Evolutionary conservation across 2,797 vertebrate genomes (phyloP).

Genomic region (Clarias platycephalus): DNA sequence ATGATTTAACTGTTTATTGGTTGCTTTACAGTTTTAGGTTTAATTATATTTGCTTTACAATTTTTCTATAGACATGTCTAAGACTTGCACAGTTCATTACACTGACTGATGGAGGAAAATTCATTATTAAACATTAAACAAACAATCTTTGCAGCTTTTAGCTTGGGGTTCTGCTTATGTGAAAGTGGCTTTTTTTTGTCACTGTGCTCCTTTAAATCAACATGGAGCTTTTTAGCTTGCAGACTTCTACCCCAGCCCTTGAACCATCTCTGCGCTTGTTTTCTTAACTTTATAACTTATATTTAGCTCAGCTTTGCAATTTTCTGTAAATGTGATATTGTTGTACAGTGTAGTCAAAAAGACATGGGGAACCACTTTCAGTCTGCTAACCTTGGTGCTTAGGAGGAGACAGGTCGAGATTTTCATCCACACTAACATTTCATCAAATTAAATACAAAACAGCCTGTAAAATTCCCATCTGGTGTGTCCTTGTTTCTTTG

Average conservation of each 20-base stretch:
- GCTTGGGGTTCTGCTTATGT: background rate
- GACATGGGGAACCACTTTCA: background rate
- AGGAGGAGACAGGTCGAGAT: background rate
- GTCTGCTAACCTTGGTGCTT: background rate
- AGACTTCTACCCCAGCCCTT: background rate
- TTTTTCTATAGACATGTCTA: background rate
- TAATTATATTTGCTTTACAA: background rate
- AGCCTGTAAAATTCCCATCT: conserved; percentile 13
- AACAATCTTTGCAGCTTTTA: background rate
- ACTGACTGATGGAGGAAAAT: background rate
- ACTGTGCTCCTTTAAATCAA: background rate
- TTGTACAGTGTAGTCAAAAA: background rate
- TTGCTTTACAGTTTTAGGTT: background rate
- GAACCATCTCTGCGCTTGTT: background rate
- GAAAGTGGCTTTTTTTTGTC: background rate
- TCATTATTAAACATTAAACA: conserved; percentile 18
- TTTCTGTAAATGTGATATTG: conserved; percentile 12
- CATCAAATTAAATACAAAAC: conserved; percentile 23
- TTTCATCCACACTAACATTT: conserved; percentile 11
- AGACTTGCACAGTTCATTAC: too few relatives aligned
- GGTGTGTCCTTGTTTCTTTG: conserved; percentile 15
- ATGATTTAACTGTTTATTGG: background rate
- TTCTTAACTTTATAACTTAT: background rate
- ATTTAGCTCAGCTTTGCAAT: background rate
- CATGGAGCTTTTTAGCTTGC: background rate